phyloP scores from a whole-genome alignment of 2,888 invertebrate species.

The Pandemis cinnamomeana region DNA sequence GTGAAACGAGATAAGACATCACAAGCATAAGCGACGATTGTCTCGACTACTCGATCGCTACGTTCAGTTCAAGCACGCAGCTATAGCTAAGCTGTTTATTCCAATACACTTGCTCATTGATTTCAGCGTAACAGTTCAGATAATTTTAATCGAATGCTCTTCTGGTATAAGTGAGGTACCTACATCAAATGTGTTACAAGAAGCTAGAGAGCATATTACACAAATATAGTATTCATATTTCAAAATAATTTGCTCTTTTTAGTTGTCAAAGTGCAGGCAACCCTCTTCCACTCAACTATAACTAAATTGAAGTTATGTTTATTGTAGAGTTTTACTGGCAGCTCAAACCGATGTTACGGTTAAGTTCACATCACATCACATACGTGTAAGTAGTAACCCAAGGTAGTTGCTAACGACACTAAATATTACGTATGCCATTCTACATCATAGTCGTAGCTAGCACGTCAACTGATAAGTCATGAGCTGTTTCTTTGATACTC shows the following conservation, averaged over 20 bases:
- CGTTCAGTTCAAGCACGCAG: background rate
- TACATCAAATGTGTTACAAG: background rate
- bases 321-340: background rate
- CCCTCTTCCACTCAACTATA: background rate
- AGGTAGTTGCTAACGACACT: slow-evolving; percentile 3
- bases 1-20: background rate
- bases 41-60: background rate
- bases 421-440: slow-evolving; percentile 21
- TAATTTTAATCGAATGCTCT: background rate
- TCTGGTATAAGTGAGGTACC: background rate
- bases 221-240: background rate
- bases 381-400: background rate
- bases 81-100: background rate
- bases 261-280: background rate
- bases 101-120: slow-evolving; percentile 1
- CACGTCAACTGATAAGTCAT: slow-evolving; percentile 34
- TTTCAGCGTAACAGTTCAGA: background rate
- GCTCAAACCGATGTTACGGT: slow-evolving; percentile 7
- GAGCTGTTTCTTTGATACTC: slow-evolving; percentile 35
- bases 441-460: background rate
- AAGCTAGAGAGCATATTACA: background rate
- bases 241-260: background rate
- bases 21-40: slow-evolving; percentile 2
- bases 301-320: slow-evolving; percentile 1
- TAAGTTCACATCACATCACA: background rate